A percentile compares a stretch with the other conserved stretches of the same genome.
These are phyloP conservation scores for Salpingus planirostris DNA, from an alignment of 2,888 invertebrate species.

Conservation along the genomic window DNA sequence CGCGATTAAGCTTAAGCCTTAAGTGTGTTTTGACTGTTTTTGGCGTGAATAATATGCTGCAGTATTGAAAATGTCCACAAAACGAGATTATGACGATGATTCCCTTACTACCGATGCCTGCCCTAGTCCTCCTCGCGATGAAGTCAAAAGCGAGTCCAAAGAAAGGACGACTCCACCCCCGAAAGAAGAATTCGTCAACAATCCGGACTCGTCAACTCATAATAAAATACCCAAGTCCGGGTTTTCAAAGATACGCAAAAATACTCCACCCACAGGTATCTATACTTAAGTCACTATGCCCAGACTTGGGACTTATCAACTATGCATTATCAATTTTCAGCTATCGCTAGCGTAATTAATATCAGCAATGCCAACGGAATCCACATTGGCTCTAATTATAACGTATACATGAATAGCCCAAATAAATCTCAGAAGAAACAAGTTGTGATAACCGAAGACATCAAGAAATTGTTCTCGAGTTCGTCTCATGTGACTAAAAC, in stretches of 20 bases:
- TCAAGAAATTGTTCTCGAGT: conserved; percentile 18
- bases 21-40: too few relatives aligned
- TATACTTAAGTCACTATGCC: conserved; percentile 1
- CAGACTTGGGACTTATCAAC: neutral
- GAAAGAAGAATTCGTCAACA: conserved; percentile 4
- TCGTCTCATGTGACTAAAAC: conserved; percentile 14
- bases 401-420: conserved; percentile 6
- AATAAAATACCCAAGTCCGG: conserved; percentile 6
- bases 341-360: conserved; percentile 14
- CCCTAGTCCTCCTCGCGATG: conserved; percentile 16
- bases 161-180: conserved; percentile 3
- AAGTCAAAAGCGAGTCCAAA: too few relatives aligned
- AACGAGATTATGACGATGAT: too few relatives aligned
- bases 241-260: conserved; percentile 9
- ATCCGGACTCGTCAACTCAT: conserved; percentile 1
- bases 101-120: conserved; percentile 18
- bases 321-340: too few relatives aligned
- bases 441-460: conserved; percentile 19
- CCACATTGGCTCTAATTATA: conserved; percentile 14
- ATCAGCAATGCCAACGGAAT: conserved; percentile 12
- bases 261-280: conserved; percentile 11
- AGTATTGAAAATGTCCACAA: too few relatives aligned
- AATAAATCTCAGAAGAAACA: conserved; percentile 8
- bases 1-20: too few relatives aligned
- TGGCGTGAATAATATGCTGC: too few relatives aligned